These are phyloP conservation scores for Thrips palmi DNA, from an alignment of 1,140 invertebrate species.

Conservation along the genomic window DNA sequence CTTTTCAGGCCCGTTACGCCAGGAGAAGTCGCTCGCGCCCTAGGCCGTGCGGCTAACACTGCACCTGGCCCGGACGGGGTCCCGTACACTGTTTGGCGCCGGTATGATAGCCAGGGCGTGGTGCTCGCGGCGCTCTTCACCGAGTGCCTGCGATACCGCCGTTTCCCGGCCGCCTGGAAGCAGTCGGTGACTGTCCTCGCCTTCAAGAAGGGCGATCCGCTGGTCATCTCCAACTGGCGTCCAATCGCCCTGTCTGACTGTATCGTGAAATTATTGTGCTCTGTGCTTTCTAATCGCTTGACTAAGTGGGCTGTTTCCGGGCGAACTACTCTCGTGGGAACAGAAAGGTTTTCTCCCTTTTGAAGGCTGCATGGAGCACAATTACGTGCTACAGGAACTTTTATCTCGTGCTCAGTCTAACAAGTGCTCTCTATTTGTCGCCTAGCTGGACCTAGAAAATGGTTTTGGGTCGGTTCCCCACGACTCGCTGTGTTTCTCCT, in stretches of 20 bases:
- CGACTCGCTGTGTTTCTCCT: too few relatives aligned
- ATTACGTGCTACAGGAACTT: too few relatives aligned
- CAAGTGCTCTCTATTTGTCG: too few relatives aligned
- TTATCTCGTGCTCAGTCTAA: too few relatives aligned
- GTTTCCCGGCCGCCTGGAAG: conserved; percentile 15
- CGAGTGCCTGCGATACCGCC: conserved; percentile 5
- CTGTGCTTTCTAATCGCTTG: too few relatives aligned
- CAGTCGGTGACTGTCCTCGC: conserved; percentile 18
- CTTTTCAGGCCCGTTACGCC: too few relatives aligned
- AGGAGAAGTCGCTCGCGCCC: too few relatives aligned
- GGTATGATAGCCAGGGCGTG: neutral
- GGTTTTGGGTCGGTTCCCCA: too few relatives aligned
- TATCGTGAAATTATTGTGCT: conserved; percentile 20
- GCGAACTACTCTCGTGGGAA: neutral
- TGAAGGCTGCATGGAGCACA: too few relatives aligned
- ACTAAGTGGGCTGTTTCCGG: too few relatives aligned
- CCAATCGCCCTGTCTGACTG: conserved; percentile 20
- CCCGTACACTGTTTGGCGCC: conserved; percentile 11
- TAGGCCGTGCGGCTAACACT: too few relatives aligned
- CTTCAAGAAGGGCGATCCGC: conserved; percentile 18
- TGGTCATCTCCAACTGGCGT: conserved; percentile 19
- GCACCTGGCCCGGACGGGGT: conserved; percentile 16
- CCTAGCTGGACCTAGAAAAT: too few relatives aligned
- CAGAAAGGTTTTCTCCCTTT: conserved; percentile 14
- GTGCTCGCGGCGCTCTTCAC: conserved; percentile 13